phyloP scores from a whole-genome alignment of 2,797 vertebrate genomes.

The Mergus octosetaceus region DNA sequence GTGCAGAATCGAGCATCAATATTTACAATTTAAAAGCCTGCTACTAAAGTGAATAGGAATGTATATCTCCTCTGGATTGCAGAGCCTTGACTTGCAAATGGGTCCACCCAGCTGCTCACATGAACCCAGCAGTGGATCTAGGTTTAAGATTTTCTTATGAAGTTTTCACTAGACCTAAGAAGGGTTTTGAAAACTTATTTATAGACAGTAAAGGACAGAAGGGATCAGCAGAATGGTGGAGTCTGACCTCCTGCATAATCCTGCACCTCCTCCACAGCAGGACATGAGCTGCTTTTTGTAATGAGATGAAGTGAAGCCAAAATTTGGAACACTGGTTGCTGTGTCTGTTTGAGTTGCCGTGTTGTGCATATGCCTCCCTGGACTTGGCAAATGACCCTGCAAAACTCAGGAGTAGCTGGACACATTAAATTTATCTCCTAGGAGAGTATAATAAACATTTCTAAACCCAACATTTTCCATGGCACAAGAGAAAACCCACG shows the following conservation, averaged over 20 bases:
- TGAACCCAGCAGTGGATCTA: not conserved
- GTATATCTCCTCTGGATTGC: not conserved
- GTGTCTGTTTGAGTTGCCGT: not conserved
- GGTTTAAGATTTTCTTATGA: slow-evolving; percentile 20
- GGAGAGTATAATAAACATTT: not conserved
- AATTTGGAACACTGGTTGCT: slow-evolving; percentile 10
- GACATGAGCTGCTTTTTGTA: slow-evolving; percentile 57
- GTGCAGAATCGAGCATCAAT: not conserved
- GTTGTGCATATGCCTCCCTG: not conserved
- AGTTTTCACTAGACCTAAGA: slow-evolving; percentile 3
- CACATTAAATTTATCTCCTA: not conserved
- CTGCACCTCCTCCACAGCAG: slow-evolving; percentile 47
- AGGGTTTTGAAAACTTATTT: slow-evolving; percentile 55
- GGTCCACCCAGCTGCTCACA: not conserved
- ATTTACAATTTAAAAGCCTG: not conserved
- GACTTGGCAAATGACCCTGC: not conserved
- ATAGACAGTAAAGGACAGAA: slow-evolving; percentile 52
- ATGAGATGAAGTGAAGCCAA: slow-evolving; percentile 61
- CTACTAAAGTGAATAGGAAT: not conserved
- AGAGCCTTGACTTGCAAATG: slow-evolving; percentile 18
- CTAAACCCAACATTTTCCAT: not conserved
- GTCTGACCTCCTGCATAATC: slow-evolving; percentile 55
- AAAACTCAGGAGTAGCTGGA: not conserved
- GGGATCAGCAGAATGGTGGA: slow-evolving; percentile 36
- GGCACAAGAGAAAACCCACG: not conserved